A percentile compares a stretch with the other conserved stretches of the same genome.
Conservation (phyloP, 2,888 invertebrate species). For the Acronicta leporina region DNA sequence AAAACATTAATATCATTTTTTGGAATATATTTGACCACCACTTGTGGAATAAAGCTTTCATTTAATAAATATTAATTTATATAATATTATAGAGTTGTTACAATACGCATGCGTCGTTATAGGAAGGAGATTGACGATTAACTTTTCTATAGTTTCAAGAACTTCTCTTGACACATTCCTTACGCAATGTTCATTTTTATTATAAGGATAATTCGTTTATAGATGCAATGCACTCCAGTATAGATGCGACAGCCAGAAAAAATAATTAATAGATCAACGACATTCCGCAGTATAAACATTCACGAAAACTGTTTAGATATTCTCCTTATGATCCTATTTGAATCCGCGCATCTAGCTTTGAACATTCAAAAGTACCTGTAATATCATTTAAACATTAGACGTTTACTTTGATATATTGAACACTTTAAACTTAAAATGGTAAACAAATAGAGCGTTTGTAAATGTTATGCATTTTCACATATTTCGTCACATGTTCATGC, state of each 20-base stretch:
- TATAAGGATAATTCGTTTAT: not conserved
- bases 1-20: conserved; percentile 48
- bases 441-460: not conserved
- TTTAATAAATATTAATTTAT: conserved; percentile 19
- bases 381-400: no score
- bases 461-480: not conserved
- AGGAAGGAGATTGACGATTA: conserved; percentile 6
- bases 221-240: not conserved
- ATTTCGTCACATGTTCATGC: not conserved
- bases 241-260: not conserved
- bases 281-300: not conserved
- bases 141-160: conserved; percentile 6
- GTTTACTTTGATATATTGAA: no score
- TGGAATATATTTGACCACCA: conserved; percentile 47
- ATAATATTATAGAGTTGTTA: conserved; percentile 1
- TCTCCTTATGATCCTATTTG: no score
- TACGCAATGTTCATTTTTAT: not conserved
- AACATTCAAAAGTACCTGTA: no score
- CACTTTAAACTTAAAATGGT: no score
- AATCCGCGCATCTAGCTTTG: no score
- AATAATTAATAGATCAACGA: conserved; percentile 5
- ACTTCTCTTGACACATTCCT: conserved; percentile 3
- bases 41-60: conserved; percentile 34
- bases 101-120: conserved; percentile 10
- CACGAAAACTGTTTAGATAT: not conserved